Percentiles rank a stretch among this genome's conserved stretches.
Evolutionary conservation across 2,797 vertebrate genomes (phyloP).

Genomic region (Sarcophilus harrisii): DNA sequence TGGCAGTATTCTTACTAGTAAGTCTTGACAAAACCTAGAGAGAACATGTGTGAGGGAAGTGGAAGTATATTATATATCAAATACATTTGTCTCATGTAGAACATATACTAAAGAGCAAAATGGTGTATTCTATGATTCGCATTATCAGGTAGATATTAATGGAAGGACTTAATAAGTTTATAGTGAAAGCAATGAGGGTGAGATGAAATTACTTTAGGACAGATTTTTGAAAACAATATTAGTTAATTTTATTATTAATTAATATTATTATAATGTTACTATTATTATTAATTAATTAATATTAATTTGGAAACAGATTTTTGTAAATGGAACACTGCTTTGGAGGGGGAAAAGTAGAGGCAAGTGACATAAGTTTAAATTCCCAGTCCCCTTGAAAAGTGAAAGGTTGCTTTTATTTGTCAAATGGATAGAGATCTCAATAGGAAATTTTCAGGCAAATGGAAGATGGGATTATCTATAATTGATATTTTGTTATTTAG

Average conservation of each 20-base stretch:
- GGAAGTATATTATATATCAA: background rate
- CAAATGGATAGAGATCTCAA: background rate
- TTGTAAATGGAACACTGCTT: background rate
- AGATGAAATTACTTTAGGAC: background rate
- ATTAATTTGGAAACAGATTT: too few species aligned
- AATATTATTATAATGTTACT: too few species aligned
- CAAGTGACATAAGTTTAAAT: background rate
- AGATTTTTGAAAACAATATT: too few species aligned
- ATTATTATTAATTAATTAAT: too few species aligned
- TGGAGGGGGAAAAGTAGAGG: background rate
- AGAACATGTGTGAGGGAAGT: background rate
- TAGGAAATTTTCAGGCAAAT: background rate
- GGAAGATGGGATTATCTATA: background rate
- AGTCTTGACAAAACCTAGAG: background rate
- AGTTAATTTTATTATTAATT: too few species aligned
- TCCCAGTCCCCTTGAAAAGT: background rate
- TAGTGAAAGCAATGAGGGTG: background rate
- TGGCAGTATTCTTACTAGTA: background rate
- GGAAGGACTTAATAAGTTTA: background rate
- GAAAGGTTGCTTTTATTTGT: background rate
- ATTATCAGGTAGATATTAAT: background rate
- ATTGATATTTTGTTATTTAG: background rate
- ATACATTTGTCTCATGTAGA: background rate
- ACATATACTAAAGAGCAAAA: background rate
- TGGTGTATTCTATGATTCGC: background rate